Evolutionary conservation across 2,113 vertebrate genomes (phyloP), one percentile per base, ranked within the genome.

Genomic region (Lutjanus erythropterus): DNA sequence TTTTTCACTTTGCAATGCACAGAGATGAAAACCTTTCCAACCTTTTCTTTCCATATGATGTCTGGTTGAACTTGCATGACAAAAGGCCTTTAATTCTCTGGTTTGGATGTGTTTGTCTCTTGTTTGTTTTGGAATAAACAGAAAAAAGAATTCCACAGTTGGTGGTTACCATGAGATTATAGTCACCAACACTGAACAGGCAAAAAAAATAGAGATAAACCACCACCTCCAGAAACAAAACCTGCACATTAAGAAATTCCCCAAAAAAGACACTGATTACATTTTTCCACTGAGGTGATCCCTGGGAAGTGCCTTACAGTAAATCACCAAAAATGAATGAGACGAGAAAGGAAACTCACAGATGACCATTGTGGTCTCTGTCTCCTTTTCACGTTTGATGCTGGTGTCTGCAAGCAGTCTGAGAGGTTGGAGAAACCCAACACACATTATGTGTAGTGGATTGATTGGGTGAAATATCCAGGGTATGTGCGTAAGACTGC

Each of bases 71-170:
- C 47, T 56, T 64, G 6, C 0, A 2, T 35, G 67, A 59, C 23
- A 60, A 75, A 82, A 50, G 4, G 35, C 62, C 27, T 62, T 23
- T 39, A 18, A 61, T 29, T 62, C 46, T 49, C 66, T 52, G 56
- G 46, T 46, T 49, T 33, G n/a, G 33, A 42, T 31, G 27, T 73
- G 68, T 80, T 86, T 80, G 64, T 53, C 44, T 72, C 18, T 2
- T 33, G 41, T 80, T 79, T 73, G 58, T 55, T 78, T 59, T 37
- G 37, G 46, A 68, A 69, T 67, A 71, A 71, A 69, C n/a, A 3
- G 47, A 68, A 61, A n/a, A 53, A 35, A 58, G 15, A 41, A 16
- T 19, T 4, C 55, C 2, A 35, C 35, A 78, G 47, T 6, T 5
- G 23, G 27, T 19, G 29, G 58, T 80, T 62, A 27, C 39, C 19